These are phyloP conservation scores for Luidia sarsii DNA, from an alignment of 53 echinoderm and acorn worm species.

Conservation along the genomic window DNA sequence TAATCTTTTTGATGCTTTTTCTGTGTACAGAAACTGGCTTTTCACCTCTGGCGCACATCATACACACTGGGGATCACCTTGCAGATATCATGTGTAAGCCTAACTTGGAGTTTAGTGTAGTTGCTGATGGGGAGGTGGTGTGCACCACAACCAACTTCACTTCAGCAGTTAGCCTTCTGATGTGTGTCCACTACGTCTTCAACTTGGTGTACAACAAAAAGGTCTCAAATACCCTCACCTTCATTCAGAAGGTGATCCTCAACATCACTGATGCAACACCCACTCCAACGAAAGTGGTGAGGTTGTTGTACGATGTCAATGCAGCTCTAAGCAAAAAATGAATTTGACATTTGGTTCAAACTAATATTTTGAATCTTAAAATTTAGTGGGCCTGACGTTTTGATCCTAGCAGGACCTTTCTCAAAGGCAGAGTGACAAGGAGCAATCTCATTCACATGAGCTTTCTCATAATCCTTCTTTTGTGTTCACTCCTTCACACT, in stretches of 20 bases:
- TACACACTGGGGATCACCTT: background rate
- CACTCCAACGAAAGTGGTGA: conserved; percentile 10
- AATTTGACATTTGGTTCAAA: no score
- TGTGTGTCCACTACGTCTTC: conserved; percentile 18
- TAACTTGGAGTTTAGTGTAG: background rate
- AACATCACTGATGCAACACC: conserved; percentile 3
- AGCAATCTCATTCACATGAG: no score
- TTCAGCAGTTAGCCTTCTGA: conserved; percentile 18
- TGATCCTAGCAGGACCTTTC: no score
- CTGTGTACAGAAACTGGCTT: conserved; percentile 12
- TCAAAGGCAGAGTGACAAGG: no score
- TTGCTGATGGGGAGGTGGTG: conserved; percentile 16
- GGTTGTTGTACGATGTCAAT: conserved; percentile 21
- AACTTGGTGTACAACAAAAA: conserved; percentile 35
- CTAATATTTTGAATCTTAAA: no score
- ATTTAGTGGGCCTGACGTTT: no score
- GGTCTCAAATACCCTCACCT: conserved; percentile 8
- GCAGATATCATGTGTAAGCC: background rate
- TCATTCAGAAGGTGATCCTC: conserved; percentile 31
- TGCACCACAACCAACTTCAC: conserved; percentile 13
- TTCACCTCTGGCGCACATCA: background rate
- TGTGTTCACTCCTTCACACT: no score
- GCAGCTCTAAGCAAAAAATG: no score
- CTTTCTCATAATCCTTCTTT: no score
- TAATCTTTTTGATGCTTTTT: conserved; percentile 16